Conservation (phyloP, 2,113 vertebrate genomes). For the Solenodon paradoxus region DNA sequence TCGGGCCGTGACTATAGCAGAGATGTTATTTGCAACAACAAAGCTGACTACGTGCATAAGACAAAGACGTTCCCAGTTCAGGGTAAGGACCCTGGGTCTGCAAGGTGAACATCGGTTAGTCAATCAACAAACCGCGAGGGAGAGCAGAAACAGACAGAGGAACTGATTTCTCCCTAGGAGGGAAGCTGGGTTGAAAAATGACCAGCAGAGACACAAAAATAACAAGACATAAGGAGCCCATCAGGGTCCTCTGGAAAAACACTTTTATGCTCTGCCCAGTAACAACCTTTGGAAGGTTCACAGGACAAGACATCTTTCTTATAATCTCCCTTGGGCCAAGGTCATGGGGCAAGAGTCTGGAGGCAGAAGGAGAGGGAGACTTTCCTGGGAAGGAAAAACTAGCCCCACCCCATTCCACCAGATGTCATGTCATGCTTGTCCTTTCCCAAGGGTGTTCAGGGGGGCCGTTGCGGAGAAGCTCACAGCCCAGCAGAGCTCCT, state of each 20-base stretch:
- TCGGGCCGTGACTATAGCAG: slow-evolving; percentile 58
- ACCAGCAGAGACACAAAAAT: background rate
- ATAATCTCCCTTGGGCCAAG: too few species aligned
- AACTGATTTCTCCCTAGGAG: background rate
- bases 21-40: slow-evolving; percentile 71
- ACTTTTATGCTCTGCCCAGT: background rate
- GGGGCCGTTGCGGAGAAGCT: background rate
- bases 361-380: background rate
- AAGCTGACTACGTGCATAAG: slow-evolving; percentile 74
- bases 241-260: background rate
- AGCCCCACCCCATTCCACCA: background rate
- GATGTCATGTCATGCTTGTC: background rate
- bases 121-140: background rate
- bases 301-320: background rate
- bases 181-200: background rate
- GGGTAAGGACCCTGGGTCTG: slow-evolving; percentile 62
- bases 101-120: background rate
- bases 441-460: background rate
- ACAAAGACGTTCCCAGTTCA: slow-evolving; percentile 66
- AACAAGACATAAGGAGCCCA: background rate
- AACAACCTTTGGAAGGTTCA: background rate
- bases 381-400: background rate
- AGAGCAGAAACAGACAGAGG: background rate
- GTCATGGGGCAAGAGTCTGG: background rate
- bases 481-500: background rate